These are phyloP conservation scores for Sinosuthora webbiana DNA, from an alignment of 2,113 vertebrate species.

Conservation along the genomic window DNA sequence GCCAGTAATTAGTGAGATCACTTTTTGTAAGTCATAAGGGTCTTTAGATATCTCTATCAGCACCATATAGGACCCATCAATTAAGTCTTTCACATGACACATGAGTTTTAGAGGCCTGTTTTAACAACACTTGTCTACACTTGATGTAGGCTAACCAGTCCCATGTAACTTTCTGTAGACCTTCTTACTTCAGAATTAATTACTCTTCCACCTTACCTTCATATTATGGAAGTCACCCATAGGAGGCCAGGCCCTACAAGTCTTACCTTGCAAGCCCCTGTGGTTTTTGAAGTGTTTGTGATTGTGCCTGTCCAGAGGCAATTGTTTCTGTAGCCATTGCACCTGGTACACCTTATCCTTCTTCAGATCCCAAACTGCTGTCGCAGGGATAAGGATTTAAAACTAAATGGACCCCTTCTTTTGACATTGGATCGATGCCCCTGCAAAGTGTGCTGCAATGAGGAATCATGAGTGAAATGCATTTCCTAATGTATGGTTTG, in stretches of 20 bases:
- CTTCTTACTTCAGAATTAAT: not conserved
- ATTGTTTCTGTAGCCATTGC: not conserved
- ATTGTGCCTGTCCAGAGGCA: not conserved
- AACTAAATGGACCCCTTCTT: not conserved
- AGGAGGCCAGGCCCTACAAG: not conserved
- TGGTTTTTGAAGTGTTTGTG: not conserved
- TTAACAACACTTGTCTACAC: not conserved
- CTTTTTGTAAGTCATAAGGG: not conserved
- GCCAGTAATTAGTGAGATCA: not conserved
- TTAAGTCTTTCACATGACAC: not conserved
- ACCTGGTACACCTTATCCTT: not conserved
- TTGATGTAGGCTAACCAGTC: not conserved
- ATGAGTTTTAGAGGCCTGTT: fast-evolving
- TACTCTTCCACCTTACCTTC: not conserved
- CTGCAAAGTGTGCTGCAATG: not conserved
- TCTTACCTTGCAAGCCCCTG: not conserved
- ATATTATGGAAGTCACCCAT: not conserved
- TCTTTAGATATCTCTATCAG: not conserved
- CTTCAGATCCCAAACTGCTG: not conserved
- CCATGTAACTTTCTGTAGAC: not conserved
- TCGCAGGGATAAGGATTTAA: not conserved
- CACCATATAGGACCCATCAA: not conserved
- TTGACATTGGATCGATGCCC: not conserved
- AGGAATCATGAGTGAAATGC: not conserved
- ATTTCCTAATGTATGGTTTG: not conserved